Evolutionary conservation across 2,888 invertebrate genomes (phyloP).

Genomic region (Rutpela maculata): DNA sequence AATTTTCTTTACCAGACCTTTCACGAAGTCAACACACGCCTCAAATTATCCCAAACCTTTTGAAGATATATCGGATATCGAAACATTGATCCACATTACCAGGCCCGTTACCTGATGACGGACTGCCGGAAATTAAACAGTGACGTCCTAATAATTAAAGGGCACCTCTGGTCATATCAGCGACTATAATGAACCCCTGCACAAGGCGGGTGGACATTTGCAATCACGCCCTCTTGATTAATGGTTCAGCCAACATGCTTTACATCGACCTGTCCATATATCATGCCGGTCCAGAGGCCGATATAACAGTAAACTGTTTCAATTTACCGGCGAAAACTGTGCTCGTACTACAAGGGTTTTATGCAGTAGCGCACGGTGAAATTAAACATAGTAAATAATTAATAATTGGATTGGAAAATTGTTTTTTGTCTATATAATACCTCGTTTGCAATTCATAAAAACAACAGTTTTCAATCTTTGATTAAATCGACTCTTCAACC

Average conservation of each 20-base stretch:
- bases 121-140: slow-evolving; percentile 65
- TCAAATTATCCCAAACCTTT: background rate
- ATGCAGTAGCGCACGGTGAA: slow-evolving; percentile 11
- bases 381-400: too few relatives aligned
- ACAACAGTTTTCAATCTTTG: too few relatives aligned
- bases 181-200: slow-evolving; percentile 64
- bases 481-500: too few relatives aligned
- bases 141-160: slow-evolving; percentile 65
- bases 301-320: slow-evolving; percentile 64
- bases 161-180: slow-evolving; percentile 64
- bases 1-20: background rate
- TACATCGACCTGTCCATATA: slow-evolving; percentile 71
- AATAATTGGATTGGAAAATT: too few relatives aligned
- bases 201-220: slow-evolving; percentile 64
- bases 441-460: too few relatives aligned
- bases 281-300: slow-evolving; percentile 63
- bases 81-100: slow-evolving; percentile 37
- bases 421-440: too few relatives aligned
- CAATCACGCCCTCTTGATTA: slow-evolving; percentile 70
- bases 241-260: slow-evolving; percentile 70
- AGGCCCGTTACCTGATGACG: slow-evolving; percentile 59
- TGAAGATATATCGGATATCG: slow-evolving; percentile 30
- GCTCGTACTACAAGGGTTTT: slow-evolving; percentile 13
- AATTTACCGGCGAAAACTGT: slow-evolving; percentile 39
- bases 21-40: background rate